Conservation (phyloP, 2,113 vertebrate genomes). For the Gobius niger region DNA sequence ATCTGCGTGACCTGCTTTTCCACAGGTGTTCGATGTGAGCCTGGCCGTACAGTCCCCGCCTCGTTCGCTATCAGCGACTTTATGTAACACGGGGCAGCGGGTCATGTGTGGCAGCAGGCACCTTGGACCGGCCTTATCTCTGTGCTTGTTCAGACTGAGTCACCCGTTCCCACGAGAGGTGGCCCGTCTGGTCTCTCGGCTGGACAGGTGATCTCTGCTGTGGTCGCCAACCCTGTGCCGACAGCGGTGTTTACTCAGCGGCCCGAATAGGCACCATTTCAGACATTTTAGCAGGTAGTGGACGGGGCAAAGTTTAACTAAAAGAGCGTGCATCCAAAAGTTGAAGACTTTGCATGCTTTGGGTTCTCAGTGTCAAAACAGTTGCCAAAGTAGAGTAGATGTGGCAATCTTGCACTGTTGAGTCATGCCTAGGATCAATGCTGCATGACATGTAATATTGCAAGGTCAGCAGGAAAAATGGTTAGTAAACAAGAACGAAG, state of each 20-base stretch:
- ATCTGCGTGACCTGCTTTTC: background rate
- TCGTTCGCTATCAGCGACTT: conserved; percentile 37
- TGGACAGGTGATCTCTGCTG: conserved; percentile 57
- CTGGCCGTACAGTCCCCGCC: background rate
- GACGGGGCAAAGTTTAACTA: background rate
- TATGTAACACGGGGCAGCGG: conserved; percentile 56
- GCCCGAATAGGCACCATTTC: conserved; percentile 33
- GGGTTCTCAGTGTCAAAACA: background rate
- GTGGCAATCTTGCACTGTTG: background rate
- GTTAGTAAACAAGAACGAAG: conserved; percentile 39
- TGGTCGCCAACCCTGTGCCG: conserved; percentile 25
- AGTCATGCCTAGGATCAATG: conserved; percentile 32
- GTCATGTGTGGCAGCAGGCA: conserved; percentile 57
- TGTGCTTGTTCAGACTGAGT: conserved; percentile 57
- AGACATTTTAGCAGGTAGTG: conserved; percentile 11
- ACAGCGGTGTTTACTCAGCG: conserved; percentile 69
- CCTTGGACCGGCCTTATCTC: conserved; percentile 70
- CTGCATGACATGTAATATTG: conserved; percentile 37
- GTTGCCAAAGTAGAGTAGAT: background rate
- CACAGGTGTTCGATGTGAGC: background rate
- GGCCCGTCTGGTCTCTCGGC: conserved; percentile 29
- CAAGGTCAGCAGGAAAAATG: conserved; percentile 37
- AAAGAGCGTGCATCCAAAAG: background rate
- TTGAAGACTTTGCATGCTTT: background rate
- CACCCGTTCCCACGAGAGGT: conserved; percentile 40